Evolutionary conservation across 2,113 vertebrate species (phyloP).

Genomic region (Dicrurus megarhynchus): DNA sequence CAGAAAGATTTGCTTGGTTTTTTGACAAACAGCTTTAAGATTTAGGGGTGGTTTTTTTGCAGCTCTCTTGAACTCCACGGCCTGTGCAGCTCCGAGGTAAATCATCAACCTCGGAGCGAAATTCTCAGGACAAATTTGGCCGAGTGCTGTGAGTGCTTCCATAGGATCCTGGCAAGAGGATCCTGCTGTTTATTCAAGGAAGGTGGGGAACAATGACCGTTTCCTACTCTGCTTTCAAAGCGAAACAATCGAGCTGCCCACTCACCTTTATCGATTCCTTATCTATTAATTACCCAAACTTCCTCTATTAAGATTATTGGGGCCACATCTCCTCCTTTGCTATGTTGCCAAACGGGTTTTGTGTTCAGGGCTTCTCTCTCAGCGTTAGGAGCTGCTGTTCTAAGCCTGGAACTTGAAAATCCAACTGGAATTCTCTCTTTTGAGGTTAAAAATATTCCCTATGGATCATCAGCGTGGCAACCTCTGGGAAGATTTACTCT

Average conservation of each 20-base stretch:
- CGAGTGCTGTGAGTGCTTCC: not conserved
- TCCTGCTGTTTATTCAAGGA: conserved; percentile 2
- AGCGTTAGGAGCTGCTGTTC: not conserved
- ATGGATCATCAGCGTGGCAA: not conserved
- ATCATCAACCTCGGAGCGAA: not conserved
- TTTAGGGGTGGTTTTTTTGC: not conserved
- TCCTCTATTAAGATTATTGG: not conserved
- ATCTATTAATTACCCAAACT: conserved; percentile 34
- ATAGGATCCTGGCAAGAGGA: not conserved
- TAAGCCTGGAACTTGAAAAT: not conserved
- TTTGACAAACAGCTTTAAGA: not conserved
- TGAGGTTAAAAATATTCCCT: not conserved
- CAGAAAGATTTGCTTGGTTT: not conserved
- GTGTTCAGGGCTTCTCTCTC: not conserved
- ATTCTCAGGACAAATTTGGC: not conserved
- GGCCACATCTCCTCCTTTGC: not conserved
- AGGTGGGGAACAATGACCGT: not conserved
- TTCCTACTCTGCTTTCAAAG: not conserved
- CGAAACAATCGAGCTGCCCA: not conserved
- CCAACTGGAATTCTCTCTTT: not conserved
- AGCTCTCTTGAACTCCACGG: not conserved
- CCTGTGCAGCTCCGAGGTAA: not conserved
- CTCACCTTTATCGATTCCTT: not conserved
- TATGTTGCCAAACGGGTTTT: not conserved
- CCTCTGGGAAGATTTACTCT: not conserved